Conservation (phyloP, 1,140 invertebrate species). For the Reticulitermes speratus region DNA sequence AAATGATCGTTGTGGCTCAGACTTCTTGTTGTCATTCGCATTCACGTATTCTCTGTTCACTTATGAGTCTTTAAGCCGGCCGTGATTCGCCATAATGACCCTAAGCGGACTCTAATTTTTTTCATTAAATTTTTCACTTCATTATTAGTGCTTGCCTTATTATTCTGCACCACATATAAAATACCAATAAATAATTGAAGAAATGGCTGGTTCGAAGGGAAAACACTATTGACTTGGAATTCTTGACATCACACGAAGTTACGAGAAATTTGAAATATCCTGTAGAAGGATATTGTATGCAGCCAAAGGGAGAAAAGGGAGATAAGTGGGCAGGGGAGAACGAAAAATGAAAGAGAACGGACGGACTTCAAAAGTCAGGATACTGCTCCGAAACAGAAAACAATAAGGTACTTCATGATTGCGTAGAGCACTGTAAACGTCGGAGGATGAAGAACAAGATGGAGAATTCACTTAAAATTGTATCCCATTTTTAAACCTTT, state of each 20-base stretch:
- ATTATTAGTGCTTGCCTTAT: no score
- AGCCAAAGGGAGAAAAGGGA: not conserved
- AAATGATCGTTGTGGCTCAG: no score
- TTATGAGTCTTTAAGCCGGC: no score
- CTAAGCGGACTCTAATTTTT: no score
- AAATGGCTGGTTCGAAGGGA: no score
- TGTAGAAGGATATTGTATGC: not conserved
- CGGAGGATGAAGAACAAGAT: not conserved
- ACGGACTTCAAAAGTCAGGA: not conserved
- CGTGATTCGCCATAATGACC: no score
- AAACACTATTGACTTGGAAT: no score
- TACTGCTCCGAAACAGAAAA: not conserved
- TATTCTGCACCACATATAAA: no score
- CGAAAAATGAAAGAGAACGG: not conserved
- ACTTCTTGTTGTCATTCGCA: no score
- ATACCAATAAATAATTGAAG: no score
- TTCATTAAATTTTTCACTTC: no score
- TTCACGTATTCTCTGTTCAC: no score
- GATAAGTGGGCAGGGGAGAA: not conserved
- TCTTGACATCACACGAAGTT: not conserved
- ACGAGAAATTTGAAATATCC: not conserved
- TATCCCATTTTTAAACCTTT: not conserved
- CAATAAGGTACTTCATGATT: not conserved
- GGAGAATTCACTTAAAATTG: slow-evolving; percentile 17
- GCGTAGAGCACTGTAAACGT: not conserved